A percentile compares a stretch with the other conserved stretches of the same genome.
Evolutionary conservation across 2,113 vertebrate genomes (phyloP).

Genomic region (Oreochromis tanganicae): DNA sequence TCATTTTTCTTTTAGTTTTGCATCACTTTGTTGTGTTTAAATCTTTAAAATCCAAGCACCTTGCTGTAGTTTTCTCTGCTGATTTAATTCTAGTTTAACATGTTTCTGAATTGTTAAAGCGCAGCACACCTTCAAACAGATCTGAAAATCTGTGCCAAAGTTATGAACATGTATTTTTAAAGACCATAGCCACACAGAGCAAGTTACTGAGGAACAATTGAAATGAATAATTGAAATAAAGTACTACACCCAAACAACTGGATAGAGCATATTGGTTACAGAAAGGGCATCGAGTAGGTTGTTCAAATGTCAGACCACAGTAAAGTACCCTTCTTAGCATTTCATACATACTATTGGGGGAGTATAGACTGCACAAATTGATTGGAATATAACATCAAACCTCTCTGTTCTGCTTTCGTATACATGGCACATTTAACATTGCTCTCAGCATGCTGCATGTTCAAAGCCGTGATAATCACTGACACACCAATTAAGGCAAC

Average conservation of each 20-base stretch:
- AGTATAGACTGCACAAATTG: constrained; percentile 1
- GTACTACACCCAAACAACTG: constrained; percentile 22
- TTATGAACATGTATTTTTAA: constrained; percentile 14
- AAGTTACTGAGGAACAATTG: constrained; percentile 13
- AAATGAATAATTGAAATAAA: constrained; percentile 55
- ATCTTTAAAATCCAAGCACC: not conserved
- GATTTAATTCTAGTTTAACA: not conserved
- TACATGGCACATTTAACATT: not conserved
- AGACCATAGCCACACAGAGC: not conserved
- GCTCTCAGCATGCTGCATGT: constrained; percentile 3
- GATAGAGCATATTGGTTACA: constrained; percentile 35
- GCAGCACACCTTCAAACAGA: not conserved
- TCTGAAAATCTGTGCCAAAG: not conserved
- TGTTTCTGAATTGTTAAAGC: not conserved
- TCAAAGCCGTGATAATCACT: constrained; percentile 28
- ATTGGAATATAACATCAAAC: constrained; percentile 14
- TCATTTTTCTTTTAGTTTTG: not conserved
- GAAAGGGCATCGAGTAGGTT: constrained; percentile 28
- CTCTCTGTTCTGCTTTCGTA: not conserved
- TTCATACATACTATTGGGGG: not conserved
- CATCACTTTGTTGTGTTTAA: not conserved
- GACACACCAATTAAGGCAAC: constrained; percentile 35
- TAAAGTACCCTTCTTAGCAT: constrained; percentile 20
- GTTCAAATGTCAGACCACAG: constrained; percentile 8
- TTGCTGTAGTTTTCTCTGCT: not conserved